Conservation (phyloP, 2,888 invertebrate genomes). For the Hetaerina titia region DNA sequence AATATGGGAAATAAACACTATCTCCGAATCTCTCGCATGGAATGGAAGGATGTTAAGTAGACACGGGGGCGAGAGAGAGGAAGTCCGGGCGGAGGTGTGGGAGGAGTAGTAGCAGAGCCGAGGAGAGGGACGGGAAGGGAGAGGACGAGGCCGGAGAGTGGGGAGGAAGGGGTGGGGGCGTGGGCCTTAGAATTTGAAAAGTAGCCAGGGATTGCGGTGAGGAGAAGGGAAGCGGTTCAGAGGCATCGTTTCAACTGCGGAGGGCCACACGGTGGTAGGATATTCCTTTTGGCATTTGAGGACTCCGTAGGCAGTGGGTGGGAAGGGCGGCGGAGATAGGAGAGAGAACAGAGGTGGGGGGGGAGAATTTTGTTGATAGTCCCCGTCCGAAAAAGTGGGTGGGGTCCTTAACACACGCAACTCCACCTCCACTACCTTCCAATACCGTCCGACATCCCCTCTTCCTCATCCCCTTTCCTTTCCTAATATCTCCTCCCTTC, state of each 20-base stretch:
- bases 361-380: not conserved
- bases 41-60: conserved; percentile 43
- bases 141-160: not conserved
- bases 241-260: too few species aligned
- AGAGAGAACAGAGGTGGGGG: not conserved
- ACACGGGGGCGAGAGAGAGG: conserved; percentile 23
- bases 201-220: not conserved
- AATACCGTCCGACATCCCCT: not conserved
- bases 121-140: not conserved
- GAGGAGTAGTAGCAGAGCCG: not conserved
- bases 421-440: not conserved
- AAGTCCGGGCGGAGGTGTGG: not conserved
- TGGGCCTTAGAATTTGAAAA: not conserved
- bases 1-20: conserved; percentile 42
- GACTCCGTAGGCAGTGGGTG: not conserved
- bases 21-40: conserved; percentile 37
- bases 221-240: too few species aligned
- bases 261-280: too few species aligned
- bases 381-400: not conserved
- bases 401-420: not conserved
- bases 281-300: too few species aligned
- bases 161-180: not conserved
- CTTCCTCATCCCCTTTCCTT: not conserved
- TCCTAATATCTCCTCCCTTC: not conserved
- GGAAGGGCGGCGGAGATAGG: not conserved